Evolutionary conservation across 2,797 vertebrate genomes (phyloP).

Genomic region (Coilia nasus): DNA sequence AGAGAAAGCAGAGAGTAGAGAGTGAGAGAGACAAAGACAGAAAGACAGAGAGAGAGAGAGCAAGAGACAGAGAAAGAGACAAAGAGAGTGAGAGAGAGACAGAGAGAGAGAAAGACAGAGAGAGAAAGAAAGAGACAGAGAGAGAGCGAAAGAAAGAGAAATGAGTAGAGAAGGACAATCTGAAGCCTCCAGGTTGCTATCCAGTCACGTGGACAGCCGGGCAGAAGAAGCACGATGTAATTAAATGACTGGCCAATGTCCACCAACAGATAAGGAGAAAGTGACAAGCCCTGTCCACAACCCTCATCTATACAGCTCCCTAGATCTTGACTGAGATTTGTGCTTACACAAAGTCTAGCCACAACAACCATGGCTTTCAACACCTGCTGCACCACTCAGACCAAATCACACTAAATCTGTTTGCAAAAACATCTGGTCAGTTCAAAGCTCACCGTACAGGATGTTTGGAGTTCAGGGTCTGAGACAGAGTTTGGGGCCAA

Average conservation of each 20-base stretch:
- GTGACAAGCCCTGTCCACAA: neutral
- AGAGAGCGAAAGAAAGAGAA: neutral
- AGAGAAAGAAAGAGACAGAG: neutral
- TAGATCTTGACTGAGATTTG: neutral
- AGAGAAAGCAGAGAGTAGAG: too few species aligned
- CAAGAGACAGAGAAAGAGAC: too few species aligned
- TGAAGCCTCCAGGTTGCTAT: neutral
- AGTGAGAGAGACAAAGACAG: too few species aligned
- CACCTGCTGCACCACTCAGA: neutral
- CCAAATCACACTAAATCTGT: neutral
- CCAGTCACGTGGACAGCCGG: neutral
- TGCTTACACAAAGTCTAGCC: neutral
- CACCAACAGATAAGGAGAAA: neutral
- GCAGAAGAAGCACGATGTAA: neutral
- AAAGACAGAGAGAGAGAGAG: too few species aligned
- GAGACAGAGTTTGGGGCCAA: neutral
- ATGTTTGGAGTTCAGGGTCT: conserved; percentile 16
- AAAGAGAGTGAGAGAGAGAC: too few species aligned
- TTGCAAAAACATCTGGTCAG: conserved; percentile 8
- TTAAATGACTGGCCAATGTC: neutral
- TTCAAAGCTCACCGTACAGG: neutral
- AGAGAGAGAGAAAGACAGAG: neutral
- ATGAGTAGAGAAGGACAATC: neutral
- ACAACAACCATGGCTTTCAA: neutral
- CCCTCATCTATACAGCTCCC: neutral